A percentile compares a stretch with the other conserved stretches of the same genome.
Conservation (phyloP, 2,888 invertebrate genomes). For the Lathronympha strigana region DNA sequence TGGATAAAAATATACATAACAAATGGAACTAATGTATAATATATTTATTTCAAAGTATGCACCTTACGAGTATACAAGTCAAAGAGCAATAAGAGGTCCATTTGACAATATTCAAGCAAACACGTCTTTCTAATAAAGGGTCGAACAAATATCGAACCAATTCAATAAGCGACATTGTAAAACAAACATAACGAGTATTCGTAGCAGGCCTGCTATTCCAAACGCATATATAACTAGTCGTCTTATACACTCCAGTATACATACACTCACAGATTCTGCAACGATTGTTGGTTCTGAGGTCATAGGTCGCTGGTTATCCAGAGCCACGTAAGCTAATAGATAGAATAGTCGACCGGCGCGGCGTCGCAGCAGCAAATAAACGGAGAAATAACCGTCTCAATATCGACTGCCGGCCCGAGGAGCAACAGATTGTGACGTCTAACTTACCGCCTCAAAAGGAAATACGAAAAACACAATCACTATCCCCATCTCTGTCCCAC, state of each 20-base stretch:
- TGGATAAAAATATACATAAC: neutral
- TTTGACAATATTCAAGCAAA: constrained; percentile 22
- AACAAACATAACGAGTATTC: constrained; percentile 50
- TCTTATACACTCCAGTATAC: neutral
- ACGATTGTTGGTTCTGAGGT: neutral
- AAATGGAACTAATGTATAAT: neutral
- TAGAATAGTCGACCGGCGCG: constrained; percentile 37
- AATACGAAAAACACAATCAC: neutral
- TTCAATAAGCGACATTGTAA: constrained; percentile 51
- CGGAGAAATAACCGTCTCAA: constrained; percentile 59
- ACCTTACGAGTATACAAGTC: neutral
- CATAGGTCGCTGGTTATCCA: neutral
- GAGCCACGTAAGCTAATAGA: neutral
- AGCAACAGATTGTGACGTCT: constrained; percentile 49
- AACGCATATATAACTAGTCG: neutral
- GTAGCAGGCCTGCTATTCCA: constrained; percentile 41
- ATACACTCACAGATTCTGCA: neutral
- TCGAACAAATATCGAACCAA: constrained; percentile 43
- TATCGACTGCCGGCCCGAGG: constrained; percentile 47
- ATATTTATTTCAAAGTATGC: neutral
- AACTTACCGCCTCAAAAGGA: constrained; percentile 25
- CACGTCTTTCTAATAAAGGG: constrained; percentile 36
- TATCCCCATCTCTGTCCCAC: constrained; percentile 13
- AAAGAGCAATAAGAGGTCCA: constrained; percentile 17
- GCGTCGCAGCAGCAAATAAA: constrained; percentile 54